Evolutionary conservation across 2,113 vertebrate species (phyloP).

Genomic region (Otocyon megalotis): DNA sequence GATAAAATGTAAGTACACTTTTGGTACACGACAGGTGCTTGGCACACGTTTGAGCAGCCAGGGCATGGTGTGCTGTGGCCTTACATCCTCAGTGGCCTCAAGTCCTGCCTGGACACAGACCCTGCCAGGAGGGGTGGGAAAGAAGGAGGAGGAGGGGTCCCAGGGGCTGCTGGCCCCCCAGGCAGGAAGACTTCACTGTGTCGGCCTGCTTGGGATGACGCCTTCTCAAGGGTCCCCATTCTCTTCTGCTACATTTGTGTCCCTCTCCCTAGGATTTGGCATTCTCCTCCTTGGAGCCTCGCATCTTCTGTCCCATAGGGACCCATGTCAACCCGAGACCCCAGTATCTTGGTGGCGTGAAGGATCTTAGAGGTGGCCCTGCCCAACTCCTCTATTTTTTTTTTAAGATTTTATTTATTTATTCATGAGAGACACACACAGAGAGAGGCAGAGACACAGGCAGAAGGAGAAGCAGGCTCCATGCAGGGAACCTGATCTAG

Average conservation of each 20-base stretch:
- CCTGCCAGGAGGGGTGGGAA: neutral
- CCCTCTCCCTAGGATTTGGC: neutral
- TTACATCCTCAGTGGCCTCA: fast-evolving
- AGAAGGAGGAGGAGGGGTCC: neutral
- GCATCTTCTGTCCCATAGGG: fast-evolving
- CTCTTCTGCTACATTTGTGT: neutral
- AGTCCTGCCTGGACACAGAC: neutral
- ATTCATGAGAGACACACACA: too few relatives aligned
- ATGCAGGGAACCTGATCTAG: too few relatives aligned
- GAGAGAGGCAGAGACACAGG: too few relatives aligned
- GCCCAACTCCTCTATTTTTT: neutral
- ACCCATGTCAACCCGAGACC: fast-evolving
- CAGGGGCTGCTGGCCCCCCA: neutral
- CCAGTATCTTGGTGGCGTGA: neutral
- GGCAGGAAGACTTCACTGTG: neutral
- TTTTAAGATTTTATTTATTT: too few relatives aligned
- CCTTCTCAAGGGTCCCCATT: neutral
- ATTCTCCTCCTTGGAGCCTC: fast-evolving
- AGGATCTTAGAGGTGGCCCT: neutral
- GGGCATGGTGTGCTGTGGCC: fast-evolving
- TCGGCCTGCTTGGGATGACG: too few relatives aligned
- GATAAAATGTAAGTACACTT: neutral
- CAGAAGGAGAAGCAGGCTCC: too few relatives aligned
- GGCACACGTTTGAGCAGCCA: fast-evolving
- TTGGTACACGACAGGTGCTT: neutral